Conservation (phyloP, 1,140 invertebrate genomes). For the Macrocentrus cingulum region DNA sequence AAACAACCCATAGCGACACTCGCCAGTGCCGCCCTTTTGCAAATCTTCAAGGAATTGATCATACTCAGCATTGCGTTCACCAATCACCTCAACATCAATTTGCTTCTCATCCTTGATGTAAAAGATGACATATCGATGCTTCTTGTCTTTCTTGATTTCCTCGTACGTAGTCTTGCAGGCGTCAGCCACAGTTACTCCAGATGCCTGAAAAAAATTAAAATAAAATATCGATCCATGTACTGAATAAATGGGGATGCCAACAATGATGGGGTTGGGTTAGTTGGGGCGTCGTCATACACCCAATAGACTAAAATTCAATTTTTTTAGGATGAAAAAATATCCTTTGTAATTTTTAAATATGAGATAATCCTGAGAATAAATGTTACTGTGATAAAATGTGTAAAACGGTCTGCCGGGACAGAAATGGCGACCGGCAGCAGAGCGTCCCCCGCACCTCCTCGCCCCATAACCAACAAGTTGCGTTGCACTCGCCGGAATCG, state of each 20-base stretch:
- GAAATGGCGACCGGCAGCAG: conserved; percentile 53
- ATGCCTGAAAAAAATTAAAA: conserved; percentile 76
- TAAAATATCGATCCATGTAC: conserved; percentile 30
- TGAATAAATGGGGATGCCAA: too few relatives aligned
- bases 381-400: conserved; percentile 19
- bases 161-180: conserved; percentile 93
- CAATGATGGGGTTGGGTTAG: too few relatives aligned
- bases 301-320: too few relatives aligned
- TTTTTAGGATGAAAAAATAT: too few relatives aligned
- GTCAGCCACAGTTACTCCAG: conserved; percentile 93
- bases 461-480: conserved; percentile 44
- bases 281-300: too few relatives aligned
- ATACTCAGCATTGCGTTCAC: conserved; percentile 83
- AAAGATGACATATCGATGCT: conserved; percentile 94
- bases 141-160: conserved; percentile 96
- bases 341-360: too few relatives aligned
- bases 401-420: conserved; percentile 35
- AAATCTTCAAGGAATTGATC: conserved; percentile 88
- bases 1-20: conserved; percentile 93
- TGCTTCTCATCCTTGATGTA: conserved; percentile 93
- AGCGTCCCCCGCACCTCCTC: conserved; percentile 37
- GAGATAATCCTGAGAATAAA: too few relatives aligned
- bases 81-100: conserved; percentile 88
- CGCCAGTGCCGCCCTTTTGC: conserved; percentile 83
- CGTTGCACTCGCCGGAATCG: conserved; percentile 11